Percentiles rank a stretch among this genome's conserved stretches.
Conservation (phyloP, 2,888 invertebrate genomes). For the Alentia gelatinosa region DNA sequence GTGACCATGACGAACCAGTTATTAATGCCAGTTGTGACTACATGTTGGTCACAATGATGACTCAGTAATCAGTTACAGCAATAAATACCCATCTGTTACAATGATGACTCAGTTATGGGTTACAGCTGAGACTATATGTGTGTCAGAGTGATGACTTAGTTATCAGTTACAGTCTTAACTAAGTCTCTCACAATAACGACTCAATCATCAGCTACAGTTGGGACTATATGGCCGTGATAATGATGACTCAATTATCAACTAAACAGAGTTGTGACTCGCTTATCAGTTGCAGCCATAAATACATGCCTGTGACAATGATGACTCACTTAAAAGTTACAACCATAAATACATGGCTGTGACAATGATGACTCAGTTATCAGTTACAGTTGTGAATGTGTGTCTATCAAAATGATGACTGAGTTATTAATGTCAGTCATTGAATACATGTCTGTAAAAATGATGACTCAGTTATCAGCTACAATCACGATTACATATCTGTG, state of each 20-base stretch:
- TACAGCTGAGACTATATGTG: neutral
- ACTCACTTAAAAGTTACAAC: too few relatives aligned
- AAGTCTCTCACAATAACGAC: neutral
- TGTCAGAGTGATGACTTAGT: neutral
- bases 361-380: too few relatives aligned
- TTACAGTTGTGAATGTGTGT: too few relatives aligned
- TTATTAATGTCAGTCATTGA: neutral
- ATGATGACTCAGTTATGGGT: neutral
- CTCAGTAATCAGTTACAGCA: neutral
- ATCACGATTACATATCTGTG: neutral
- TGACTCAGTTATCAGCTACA: neutral
- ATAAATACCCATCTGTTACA: neutral
- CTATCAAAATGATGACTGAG: too few relatives aligned
- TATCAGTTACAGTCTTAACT: neutral
- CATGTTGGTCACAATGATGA: neutral
- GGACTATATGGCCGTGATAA: too few relatives aligned
- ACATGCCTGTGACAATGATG: too few relatives aligned
- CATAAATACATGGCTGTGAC: too few relatives aligned
- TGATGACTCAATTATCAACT: neutral
- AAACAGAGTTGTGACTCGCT: neutral
- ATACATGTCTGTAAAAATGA: neutral
- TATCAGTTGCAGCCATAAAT: too few relatives aligned
- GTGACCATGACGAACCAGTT: neutral
- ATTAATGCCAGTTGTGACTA: neutral
- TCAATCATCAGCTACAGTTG: neutral